phyloP scores from a whole-genome alignment of 2,113 vertebrate genomes.

The Zosterops japonicus region DNA sequence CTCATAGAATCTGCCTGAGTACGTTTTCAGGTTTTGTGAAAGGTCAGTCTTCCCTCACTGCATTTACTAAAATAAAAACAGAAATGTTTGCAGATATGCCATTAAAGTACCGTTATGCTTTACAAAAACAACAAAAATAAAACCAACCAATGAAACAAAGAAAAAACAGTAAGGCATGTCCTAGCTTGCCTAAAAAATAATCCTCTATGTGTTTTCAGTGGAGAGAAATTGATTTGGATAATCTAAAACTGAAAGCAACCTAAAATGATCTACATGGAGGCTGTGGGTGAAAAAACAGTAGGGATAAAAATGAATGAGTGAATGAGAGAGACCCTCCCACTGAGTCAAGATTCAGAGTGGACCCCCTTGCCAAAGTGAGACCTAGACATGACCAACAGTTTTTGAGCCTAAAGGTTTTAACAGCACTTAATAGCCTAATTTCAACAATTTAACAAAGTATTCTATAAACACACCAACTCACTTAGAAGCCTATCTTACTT shows the following conservation, averaged over 20 bases:
- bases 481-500: not conserved
- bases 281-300: not conserved
- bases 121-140: not conserved
- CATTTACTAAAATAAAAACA: not conserved
- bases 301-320: not conserved
- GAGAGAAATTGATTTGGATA: not conserved
- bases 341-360: not conserved
- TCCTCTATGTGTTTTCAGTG: not conserved
- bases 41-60: not conserved
- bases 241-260: not conserved
- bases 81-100: not conserved
- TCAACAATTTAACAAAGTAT: not conserved
- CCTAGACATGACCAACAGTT: not conserved
- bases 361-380: not conserved
- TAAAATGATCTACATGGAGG: not conserved
- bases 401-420: not conserved
- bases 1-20: not conserved
- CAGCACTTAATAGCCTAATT: not conserved
- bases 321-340: not conserved
- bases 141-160: not conserved
- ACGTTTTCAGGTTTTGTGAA: not conserved
- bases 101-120: not conserved
- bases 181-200: not conserved
- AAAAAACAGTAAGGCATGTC: not conserved
- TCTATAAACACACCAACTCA: not conserved